Conservation (phyloP, 2,888 invertebrate genomes). For the Podabrus alpinus region DNA sequence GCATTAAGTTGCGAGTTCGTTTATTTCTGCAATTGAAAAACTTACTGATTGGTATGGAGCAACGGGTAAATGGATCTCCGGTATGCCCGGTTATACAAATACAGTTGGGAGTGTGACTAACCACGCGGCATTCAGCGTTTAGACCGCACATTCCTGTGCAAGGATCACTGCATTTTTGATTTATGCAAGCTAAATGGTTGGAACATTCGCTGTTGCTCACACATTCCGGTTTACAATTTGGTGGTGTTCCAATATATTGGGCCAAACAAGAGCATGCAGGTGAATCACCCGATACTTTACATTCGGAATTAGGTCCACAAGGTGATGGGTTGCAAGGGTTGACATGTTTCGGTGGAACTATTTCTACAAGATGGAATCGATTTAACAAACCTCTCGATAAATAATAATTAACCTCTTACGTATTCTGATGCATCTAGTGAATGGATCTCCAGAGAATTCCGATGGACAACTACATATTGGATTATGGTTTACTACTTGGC, state of each 20-base stretch:
- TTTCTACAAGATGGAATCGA: slow-evolving; percentile 4
- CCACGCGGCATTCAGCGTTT: slow-evolving; percentile 74
- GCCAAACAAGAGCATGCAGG: slow-evolving; percentile 61
- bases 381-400: neutral
- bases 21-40: neutral
- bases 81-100: slow-evolving; percentile 65
- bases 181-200: slow-evolving; percentile 71
- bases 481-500: slow-evolving; percentile 63
- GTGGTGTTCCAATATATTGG: slow-evolving; percentile 56
- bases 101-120: slow-evolving; percentile 71
- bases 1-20: slow-evolving; percentile 32
- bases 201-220: slow-evolving; percentile 73
- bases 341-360: slow-evolving; percentile 37
- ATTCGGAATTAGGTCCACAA: slow-evolving; percentile 58
- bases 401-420: slow-evolving; percentile 38
- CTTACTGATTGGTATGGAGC: slow-evolving; percentile 43
- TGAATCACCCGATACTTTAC: slow-evolving; percentile 55
- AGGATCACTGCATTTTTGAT: slow-evolving; percentile 75
- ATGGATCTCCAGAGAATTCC: slow-evolving; percentile 66
- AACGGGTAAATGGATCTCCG: slow-evolving; percentile 75
- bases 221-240: slow-evolving; percentile 68
- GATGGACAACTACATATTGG: slow-evolving; percentile 62
- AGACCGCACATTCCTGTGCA: slow-evolving; percentile 73
- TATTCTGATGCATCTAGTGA: slow-evolving; percentile 66
- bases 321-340: slow-evolving; percentile 58